These are phyloP conservation scores for Dendroctonus valens DNA, from an alignment of 1,140 invertebrate species.

Conservation along the genomic window DNA sequence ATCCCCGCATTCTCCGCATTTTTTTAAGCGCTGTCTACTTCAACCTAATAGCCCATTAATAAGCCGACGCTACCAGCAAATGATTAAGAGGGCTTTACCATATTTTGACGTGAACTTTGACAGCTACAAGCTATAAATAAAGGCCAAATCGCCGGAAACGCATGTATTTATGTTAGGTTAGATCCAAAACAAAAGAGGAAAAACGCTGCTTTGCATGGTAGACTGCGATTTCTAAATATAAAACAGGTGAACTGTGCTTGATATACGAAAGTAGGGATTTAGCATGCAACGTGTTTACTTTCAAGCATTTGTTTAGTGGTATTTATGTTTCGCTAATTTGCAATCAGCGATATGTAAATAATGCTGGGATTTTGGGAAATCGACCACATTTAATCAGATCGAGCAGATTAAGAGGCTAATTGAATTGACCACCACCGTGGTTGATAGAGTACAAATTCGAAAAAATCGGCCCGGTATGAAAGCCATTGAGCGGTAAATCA, in stretches of 20 bases:
- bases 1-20: slow-evolving; percentile 14
- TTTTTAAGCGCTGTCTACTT: slow-evolving; percentile 12
- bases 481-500: slow-evolving; percentile 4
- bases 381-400: too few species aligned
- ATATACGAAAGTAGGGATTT: slow-evolving; percentile 29
- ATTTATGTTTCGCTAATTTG: too few species aligned
- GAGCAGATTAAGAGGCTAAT: too few species aligned
- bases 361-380: too few species aligned
- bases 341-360: too few species aligned
- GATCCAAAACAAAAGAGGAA: slow-evolving; percentile 36
- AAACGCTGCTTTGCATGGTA: slow-evolving; percentile 31
- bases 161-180: slow-evolving; percentile 34
- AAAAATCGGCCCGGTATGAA: neutral
- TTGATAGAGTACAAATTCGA: too few species aligned
- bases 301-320: neutral
- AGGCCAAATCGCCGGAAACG: slow-evolving; percentile 41
- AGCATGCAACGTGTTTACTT: slow-evolving; percentile 32
- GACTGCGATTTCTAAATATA: slow-evolving; percentile 44
- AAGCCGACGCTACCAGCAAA: slow-evolving; percentile 19
- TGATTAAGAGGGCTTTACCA: slow-evolving; percentile 38
- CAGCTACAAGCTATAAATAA: slow-evolving; percentile 43
- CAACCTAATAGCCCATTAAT: slow-evolving; percentile 30
- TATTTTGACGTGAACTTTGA: slow-evolving; percentile 44
- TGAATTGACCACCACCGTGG: too few species aligned
- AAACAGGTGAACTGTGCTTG: slow-evolving; percentile 37